Conservation (phyloP, 2,113 vertebrate species). For the Merops nubicus region DNA sequence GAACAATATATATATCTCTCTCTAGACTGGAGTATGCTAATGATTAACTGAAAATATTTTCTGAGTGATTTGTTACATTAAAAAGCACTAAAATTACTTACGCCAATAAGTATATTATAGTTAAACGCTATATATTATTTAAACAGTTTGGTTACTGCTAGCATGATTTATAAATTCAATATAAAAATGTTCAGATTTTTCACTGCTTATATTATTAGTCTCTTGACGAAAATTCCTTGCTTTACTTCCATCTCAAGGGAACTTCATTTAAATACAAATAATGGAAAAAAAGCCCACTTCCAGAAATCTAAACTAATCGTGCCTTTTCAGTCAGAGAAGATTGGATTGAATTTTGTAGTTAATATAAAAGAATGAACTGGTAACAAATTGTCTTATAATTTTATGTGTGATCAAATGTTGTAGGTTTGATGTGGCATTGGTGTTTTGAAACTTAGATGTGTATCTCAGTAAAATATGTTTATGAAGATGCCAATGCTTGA, state of each 20-base stretch:
- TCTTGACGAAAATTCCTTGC: conserved; percentile 74
- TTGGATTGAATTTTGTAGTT: conserved; percentile 30
- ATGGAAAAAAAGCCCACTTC: conserved; percentile 54
- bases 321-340: conserved; percentile 57
- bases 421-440: background rate
- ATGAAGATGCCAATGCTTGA: background rate
- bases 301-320: conserved; percentile 61
- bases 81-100: conserved; percentile 42
- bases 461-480: background rate
- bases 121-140: conserved; percentile 52
- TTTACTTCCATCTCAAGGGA: conserved; percentile 76
- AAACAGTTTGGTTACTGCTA: conserved; percentile 57
- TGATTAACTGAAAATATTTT: conserved; percentile 24
- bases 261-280: conserved; percentile 78
- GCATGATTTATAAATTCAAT: conserved; percentile 63
- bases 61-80: conserved; percentile 1
- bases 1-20: background rate
- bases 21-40: background rate
- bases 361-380: conserved; percentile 1
- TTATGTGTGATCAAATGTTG: background rate
- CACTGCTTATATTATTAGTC: conserved; percentile 70
- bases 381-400: conserved; percentile 1
- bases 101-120: conserved; percentile 21
- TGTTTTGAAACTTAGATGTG: background rate
- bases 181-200: conserved; percentile 68